phyloP scores from a whole-genome alignment of 2,113 vertebrate genomes.

The Nothocercus nigrocapillus region DNA sequence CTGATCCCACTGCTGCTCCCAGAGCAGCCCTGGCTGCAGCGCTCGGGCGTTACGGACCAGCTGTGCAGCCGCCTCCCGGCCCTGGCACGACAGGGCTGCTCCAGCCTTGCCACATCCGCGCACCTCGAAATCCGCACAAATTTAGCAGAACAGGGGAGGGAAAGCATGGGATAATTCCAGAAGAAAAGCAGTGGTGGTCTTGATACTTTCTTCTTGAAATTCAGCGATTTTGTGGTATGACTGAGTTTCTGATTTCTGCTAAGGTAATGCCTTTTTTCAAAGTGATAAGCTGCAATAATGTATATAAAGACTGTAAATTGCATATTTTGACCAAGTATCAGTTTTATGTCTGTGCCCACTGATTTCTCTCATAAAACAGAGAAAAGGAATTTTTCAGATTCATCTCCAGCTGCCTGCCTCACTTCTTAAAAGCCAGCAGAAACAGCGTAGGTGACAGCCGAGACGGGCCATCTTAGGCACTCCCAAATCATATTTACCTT shows the following conservation, averaged over 20 bases:
- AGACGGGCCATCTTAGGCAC: background rate
- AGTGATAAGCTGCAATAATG: conserved; percentile 4
- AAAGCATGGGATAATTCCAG: background rate
- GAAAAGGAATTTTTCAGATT: background rate
- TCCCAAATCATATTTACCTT: conserved; percentile 21
- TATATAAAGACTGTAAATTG: conserved; percentile 16
- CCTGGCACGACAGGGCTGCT: background rate
- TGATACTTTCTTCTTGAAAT: background rate
- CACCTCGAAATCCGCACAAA: background rate
- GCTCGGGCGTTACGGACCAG: background rate
- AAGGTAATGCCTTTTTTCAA: conserved; percentile 16
- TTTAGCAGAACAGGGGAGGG: background rate
- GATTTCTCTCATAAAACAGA: background rate
- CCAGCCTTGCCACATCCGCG: fast-evolving
- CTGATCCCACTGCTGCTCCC: background rate
- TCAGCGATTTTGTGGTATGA: background rate
- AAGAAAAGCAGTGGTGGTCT: background rate
- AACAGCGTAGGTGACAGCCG: conserved; percentile 14
- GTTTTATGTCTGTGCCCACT: conserved; percentile 6
- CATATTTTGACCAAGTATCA: background rate
- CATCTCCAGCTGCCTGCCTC: background rate
- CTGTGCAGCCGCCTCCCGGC: background rate
- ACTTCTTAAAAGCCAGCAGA: background rate
- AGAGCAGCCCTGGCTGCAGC: background rate
- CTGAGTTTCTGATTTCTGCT: background rate